Evolutionary conservation across 2,113 vertebrate species (phyloP).

Genomic region (Aythya baeri): DNA sequence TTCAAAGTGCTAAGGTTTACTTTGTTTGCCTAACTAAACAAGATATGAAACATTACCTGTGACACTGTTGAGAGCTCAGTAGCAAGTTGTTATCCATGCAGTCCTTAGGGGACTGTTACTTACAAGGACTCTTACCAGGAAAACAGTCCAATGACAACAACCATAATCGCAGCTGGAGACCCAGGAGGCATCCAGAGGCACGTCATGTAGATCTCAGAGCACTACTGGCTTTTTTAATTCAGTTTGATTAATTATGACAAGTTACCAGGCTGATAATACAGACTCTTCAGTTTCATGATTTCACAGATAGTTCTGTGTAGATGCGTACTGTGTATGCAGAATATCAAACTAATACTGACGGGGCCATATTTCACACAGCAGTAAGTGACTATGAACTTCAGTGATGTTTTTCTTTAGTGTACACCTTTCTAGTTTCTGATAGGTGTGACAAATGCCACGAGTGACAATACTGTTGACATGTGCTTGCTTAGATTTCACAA

Average conservation of each 20-base stretch:
- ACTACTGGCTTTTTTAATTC: background rate
- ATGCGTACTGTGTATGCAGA: background rate
- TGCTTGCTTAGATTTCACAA: background rate
- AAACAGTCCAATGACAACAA: background rate
- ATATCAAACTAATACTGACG: background rate
- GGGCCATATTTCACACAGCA: background rate
- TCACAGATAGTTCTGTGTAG: background rate
- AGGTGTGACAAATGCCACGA: background rate
- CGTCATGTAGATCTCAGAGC: background rate
- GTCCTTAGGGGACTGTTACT: background rate
- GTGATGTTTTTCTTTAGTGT: background rate
- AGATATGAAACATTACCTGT: background rate
- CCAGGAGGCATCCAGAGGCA: background rate
- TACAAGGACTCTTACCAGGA: background rate
- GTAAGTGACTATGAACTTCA: background rate
- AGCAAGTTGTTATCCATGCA: background rate
- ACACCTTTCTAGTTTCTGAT: background rate
- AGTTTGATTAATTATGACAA: background rate
- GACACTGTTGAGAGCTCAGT: background rate
- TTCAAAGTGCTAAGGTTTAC: background rate
- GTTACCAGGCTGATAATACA: background rate
- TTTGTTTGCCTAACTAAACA: background rate
- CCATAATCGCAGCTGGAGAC: background rate
- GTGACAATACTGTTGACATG: background rate
- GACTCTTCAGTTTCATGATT: background rate